Base-by-base conservation (phyloP, 2,797 vertebrate species). In the Lutjanus argentimaculatus region DNA sequence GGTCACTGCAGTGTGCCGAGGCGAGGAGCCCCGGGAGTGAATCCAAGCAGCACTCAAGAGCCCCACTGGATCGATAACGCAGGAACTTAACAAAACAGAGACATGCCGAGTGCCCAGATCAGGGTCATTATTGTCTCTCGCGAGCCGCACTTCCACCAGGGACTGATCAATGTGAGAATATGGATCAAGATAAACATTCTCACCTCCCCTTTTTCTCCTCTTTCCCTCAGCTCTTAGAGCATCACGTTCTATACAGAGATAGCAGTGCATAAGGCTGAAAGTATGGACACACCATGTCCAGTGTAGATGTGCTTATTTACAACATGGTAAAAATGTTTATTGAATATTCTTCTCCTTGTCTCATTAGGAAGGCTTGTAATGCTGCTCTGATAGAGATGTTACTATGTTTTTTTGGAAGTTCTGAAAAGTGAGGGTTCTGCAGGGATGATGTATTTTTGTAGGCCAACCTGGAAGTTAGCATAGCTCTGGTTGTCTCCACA, bases 31-130 rank as follows among this genome's bases (percentile, higher is more conserved):
- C 91, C 61, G 79, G 89, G 91, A 93, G 92, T 93, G 92, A 92
- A 93, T 93, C 92, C 90, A 90, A 93, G 94, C 89, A 92, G 94
- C 92, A 92, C 94, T 95, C 89, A 86, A 92, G 93, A 94, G 94
- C 92, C 91, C 89, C 90, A 69, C 83, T 82, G 86, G 90, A 94
- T 96, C 95, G 87, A 95, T 95, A 93, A 89, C 71, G 82, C 73
- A 43, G 92, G 91, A 94, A 94, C 93, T 95, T 95, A 95, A 95
- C 95, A 94, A 95, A 95, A 95, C 92, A 90, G 89, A 94, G 93
- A 94, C 93, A 94, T 94, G 94, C 85, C 89, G 83, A 94, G 91
- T 87, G 89, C 85, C 90, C 86, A 82, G 92, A 93, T 94, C 94
- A 91, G 88, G 88, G 93, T 92, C 95, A 94, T 96, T 95, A 95